Conservation (phyloP, 1,140 invertebrate species). For the Eueides isabella region DNA sequence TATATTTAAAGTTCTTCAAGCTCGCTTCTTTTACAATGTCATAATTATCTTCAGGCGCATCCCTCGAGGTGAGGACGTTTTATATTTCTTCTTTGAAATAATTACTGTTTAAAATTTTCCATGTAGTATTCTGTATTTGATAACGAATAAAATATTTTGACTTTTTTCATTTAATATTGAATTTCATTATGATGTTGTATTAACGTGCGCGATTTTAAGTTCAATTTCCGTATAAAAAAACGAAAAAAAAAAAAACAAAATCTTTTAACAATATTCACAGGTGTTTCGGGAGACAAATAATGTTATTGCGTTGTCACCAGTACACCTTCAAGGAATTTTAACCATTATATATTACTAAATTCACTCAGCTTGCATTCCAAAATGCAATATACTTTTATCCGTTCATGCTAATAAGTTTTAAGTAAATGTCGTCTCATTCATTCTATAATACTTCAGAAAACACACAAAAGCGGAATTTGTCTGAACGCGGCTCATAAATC, state of each 20-base stretch:
- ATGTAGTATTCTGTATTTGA: not conserved
- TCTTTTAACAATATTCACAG: too few relatives aligned
- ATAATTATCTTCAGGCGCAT: slow-evolving; percentile 12
- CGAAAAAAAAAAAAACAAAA: too few relatives aligned
- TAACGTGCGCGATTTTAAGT: not conserved
- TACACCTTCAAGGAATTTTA: too few relatives aligned
- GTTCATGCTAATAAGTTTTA: not conserved
- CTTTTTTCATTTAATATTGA: not conserved
- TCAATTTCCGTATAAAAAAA: not conserved
- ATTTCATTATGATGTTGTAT: not conserved
- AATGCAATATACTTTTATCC: too few relatives aligned
- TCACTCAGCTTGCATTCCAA: not conserved
- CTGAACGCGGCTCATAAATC: slow-evolving; percentile 1
- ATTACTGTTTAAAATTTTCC: not conserved
- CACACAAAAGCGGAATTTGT: slow-evolving; percentile 6
- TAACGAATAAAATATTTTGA: not conserved
- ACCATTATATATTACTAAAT: too few relatives aligned
- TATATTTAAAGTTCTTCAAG: slow-evolving; percentile 11
- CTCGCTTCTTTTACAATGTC: slow-evolving; percentile 12
- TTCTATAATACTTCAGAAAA: not conserved
- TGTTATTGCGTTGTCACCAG: not conserved
- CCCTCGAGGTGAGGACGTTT: slow-evolving; percentile 9
- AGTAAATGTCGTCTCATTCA: not conserved
- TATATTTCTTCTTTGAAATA: not conserved
- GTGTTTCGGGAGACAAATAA: too few relatives aligned